Evolutionary conservation across 1,140 invertebrate genomes (phyloP).

Genomic region (Tyrophagus putrescentiae): DNA sequence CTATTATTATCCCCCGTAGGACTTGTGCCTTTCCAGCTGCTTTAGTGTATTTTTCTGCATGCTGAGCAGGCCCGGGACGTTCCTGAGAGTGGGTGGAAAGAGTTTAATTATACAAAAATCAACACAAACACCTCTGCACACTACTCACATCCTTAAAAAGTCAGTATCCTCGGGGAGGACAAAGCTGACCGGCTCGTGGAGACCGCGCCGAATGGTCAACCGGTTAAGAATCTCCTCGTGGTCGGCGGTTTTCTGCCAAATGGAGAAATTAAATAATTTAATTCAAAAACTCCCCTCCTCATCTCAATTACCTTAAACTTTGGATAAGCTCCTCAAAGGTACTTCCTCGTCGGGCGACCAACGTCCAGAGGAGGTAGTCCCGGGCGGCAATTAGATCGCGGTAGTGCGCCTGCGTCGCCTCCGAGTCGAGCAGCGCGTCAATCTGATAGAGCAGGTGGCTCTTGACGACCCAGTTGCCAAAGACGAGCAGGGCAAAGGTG

Average conservation of each 20-base stretch:
- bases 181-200: background rate
- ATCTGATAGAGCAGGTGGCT: constrained; percentile 2
- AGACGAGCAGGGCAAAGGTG: background rate
- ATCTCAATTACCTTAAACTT: background rate
- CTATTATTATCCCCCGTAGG: background rate
- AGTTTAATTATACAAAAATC: background rate
- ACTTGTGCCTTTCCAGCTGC: background rate
- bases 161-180: background rate
- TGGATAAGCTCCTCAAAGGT: background rate
- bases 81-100: background rate
- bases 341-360: background rate
- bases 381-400: background rate
- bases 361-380: background rate
- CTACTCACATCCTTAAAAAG: constrained; percentile 5
- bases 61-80: background rate
- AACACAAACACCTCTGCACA: background rate
- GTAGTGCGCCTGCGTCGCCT: background rate
- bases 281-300: too few species aligned
- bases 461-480: constrained; percentile 13
- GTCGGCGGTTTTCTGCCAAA: constrained; percentile 5
- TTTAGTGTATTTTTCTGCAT: background rate
- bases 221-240: constrained; percentile 5
- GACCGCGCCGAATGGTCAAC: background rate
- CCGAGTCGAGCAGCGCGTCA: background rate
- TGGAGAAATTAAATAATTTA: too few species aligned